These are phyloP conservation scores for Pedetes capensis DNA, from an alignment of 2,113 vertebrate species.

Conservation along the genomic window DNA sequence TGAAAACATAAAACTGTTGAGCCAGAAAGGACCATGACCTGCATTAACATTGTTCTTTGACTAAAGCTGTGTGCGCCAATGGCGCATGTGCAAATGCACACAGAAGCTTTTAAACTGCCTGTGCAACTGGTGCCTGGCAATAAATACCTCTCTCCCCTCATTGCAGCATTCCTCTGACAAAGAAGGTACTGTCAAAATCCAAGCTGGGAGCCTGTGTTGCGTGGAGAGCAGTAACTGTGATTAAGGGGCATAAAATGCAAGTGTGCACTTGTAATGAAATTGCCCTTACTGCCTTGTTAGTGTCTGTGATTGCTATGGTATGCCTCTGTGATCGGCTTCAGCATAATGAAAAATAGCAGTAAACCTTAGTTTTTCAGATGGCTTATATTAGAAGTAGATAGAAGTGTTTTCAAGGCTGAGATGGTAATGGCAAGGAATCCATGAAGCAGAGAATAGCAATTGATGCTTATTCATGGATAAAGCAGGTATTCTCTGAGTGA, in stretches of 20 bases:
- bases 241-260: slow-evolving; percentile 52
- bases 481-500: slow-evolving; percentile 24
- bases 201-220: background rate
- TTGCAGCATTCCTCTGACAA: background rate
- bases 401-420: slow-evolving; percentile 57
- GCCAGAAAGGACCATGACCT: background rate
- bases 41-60: background rate
- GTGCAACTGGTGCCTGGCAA: background rate
- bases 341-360: slow-evolving; percentile 64
- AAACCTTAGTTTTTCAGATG: slow-evolving; percentile 54
- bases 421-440: slow-evolving; percentile 37
- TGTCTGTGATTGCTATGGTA: slow-evolving; percentile 32
- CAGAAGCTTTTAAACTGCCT: background rate
- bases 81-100: background rate
- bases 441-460: slow-evolving; percentile 53
- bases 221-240: slow-evolving; percentile 54
- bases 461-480: slow-evolving; percentile 44
- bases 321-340: slow-evolving; percentile 53
- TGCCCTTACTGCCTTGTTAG: slow-evolving; percentile 64
- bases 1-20: slow-evolving; percentile 4
- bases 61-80: no score
- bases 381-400: slow-evolving; percentile 20
- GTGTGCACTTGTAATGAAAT: slow-evolving; percentile 57
- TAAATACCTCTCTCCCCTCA: background rate
- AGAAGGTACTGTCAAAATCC: background rate